Base-by-base conservation (phyloP, 1,140 invertebrate genomes). In the Diploscapter pachys region DNA sequence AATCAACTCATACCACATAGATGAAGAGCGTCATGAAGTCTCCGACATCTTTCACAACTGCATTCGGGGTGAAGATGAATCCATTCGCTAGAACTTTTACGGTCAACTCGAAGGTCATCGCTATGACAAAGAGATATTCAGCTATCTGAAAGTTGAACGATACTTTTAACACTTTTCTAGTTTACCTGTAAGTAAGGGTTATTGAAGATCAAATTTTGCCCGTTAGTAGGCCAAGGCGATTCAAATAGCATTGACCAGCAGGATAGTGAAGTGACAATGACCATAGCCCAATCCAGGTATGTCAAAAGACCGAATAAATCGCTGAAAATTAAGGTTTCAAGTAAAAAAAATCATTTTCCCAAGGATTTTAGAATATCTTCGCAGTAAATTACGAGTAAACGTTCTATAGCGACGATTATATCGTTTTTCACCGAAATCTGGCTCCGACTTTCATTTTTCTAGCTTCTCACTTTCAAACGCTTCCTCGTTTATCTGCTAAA, bases 211-310 rank as follows among this genome's bases (percentile, higher is more conserved):
- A 85, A 71, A 80, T 85, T 86, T 59, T 86, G 80, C 31, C 85
- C 83, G 61, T 76, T 84, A 5, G 80, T 78, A 9, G 84, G 84
- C 84, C 83, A 86, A 1, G 84, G 84, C 63, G 93, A 97, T 88
- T 99, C 97, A 85, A 98, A 95, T 92, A 98, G 96, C 96, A 99
- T 98, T 0, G 95, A 98, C 71, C 95, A 90, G 85, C 96, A 99
- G 0, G 95, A 98, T 0, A 99, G 86, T 0, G 95, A 96, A 0
- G 97, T 99, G 8, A 97, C 92, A 82, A 93, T 91, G 78, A 99
- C 99, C 96, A 99, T 99, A 0, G 97, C 91, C 97, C 97, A 99
- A 86, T 99, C 97, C 81, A 99, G 87, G 86, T 99, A 99, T 0
- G 96, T 97, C 4, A 99, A 96, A 48, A 99, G 88, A 0, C 96